Conservation (phyloP, 2,113 vertebrate species). For the Sapayoa aenigma region DNA sequence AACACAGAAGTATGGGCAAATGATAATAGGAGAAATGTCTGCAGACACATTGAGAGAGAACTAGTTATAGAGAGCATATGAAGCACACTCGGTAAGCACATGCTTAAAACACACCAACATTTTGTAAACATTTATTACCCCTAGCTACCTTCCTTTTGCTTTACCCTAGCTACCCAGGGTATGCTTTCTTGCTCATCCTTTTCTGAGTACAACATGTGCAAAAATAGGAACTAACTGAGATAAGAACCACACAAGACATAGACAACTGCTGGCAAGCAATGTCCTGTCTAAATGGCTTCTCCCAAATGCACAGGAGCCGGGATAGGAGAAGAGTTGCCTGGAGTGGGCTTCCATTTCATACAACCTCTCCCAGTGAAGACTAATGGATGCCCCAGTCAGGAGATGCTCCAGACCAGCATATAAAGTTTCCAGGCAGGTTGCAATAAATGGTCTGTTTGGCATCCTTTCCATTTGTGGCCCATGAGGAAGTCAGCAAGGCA, state of each 20-base stretch:
- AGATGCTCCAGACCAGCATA: neutral
- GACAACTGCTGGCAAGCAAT: neutral
- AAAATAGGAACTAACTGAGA: neutral
- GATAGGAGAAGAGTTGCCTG: neutral
- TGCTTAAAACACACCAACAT: neutral
- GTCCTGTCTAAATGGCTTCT: neutral
- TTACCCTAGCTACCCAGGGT: neutral
- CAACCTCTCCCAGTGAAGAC: neutral
- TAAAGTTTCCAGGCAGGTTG: neutral
- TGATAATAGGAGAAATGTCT: neutral
- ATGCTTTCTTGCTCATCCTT: neutral
- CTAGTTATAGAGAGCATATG: neutral
- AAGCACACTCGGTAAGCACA: neutral
- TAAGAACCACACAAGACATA: neutral
- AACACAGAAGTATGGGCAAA: neutral
- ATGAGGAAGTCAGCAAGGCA: neutral
- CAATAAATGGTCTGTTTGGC: neutral
- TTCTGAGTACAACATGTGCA: neutral
- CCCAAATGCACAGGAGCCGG: neutral
- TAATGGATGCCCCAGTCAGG: neutral
- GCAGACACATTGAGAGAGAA: neutral
- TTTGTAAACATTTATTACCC: neutral
- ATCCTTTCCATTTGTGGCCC: neutral
- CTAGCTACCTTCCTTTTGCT: neutral
- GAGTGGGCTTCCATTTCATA: neutral